phyloP scores from a whole-genome alignment of 1,140 invertebrate genomes.

The Papilio aristodemus region DNA sequence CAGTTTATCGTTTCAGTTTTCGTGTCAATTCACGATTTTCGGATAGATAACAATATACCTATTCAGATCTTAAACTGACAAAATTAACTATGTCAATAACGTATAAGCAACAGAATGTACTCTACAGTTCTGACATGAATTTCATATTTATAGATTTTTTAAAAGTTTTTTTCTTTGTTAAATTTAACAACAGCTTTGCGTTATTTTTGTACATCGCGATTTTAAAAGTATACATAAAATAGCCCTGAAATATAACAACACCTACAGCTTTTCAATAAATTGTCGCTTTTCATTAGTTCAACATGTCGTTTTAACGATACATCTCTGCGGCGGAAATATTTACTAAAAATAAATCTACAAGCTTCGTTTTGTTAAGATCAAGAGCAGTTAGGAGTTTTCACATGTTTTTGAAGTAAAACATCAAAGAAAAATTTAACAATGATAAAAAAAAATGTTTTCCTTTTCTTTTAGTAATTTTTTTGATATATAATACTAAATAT shows the following conservation, averaged over 20 bases:
- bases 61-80: too few relatives aligned
- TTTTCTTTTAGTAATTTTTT: background rate
- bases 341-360: background rate
- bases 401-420: background rate
- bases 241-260: background rate
- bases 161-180: background rate
- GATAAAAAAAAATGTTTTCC: background rate
- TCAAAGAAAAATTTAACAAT: background rate
- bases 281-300: slow-evolving; percentile 9
- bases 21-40: too few relatives aligned
- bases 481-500: too few relatives aligned
- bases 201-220: background rate
- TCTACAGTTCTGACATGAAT: too few relatives aligned
- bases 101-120: too few relatives aligned
- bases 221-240: slow-evolving; percentile 13
- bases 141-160: too few relatives aligned
- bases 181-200: too few relatives aligned
- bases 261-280: background rate
- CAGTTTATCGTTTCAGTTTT: too few relatives aligned
- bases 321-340: background rate
- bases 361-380: slow-evolving; percentile 1
- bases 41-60: too few relatives aligned
- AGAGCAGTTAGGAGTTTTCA: slow-evolving; percentile 4
- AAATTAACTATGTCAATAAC: too few relatives aligned
- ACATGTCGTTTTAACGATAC: slow-evolving; percentile 13